phyloP scores from a whole-genome alignment of 2,888 invertebrate species.

The Pristionchus entomophagus region DNA sequence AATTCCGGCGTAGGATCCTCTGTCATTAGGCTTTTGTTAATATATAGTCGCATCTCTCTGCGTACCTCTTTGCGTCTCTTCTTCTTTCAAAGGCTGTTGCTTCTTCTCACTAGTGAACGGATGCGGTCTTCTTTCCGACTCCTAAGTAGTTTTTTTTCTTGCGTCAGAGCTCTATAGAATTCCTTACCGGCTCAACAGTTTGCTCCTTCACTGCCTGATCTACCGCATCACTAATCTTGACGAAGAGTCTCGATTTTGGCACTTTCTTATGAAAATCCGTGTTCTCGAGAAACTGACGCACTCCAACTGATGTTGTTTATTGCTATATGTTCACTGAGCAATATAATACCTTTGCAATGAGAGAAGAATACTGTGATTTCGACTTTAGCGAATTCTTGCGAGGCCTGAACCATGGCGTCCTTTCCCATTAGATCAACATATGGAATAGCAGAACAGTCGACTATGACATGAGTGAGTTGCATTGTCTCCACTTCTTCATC shows the following conservation, averaged over 20 bases:
- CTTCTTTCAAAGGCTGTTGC: not conserved
- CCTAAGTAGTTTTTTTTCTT: not conserved
- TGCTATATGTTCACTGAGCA: not conserved
- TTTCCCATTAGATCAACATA: conserved; percentile 73
- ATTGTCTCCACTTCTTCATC: conserved; percentile 34
- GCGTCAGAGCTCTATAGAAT: too few relatives aligned
- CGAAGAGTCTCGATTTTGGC: conserved; percentile 63
- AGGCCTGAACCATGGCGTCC: conserved; percentile 63
- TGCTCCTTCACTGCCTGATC: conserved; percentile 58
- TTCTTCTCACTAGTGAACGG: conserved; percentile 7
- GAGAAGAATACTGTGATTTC: conserved; percentile 66
- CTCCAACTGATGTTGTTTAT: conserved; percentile 54
- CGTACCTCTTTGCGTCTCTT: not conserved
- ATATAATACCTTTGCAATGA: conserved; percentile 63
- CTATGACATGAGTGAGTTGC: conserved; percentile 65
- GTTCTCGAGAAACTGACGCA: conserved; percentile 66
- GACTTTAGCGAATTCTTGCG: conserved; percentile 60
- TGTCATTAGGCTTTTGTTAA: too few relatives aligned
- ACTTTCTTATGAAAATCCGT: conserved; percentile 67
- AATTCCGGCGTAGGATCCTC: conserved; percentile 3
- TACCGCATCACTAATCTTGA: conserved; percentile 67
- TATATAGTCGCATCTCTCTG: not conserved
- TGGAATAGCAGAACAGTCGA: conserved; percentile 76
- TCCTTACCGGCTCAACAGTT: conserved; percentile 17
- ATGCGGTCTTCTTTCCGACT: conserved; percentile 18